A percentile compares a stretch with the other conserved stretches of the same genome.
Evolutionary conservation across 2,113 vertebrate species (phyloP).

Genomic region (Microtus pennsylvanicus): DNA sequence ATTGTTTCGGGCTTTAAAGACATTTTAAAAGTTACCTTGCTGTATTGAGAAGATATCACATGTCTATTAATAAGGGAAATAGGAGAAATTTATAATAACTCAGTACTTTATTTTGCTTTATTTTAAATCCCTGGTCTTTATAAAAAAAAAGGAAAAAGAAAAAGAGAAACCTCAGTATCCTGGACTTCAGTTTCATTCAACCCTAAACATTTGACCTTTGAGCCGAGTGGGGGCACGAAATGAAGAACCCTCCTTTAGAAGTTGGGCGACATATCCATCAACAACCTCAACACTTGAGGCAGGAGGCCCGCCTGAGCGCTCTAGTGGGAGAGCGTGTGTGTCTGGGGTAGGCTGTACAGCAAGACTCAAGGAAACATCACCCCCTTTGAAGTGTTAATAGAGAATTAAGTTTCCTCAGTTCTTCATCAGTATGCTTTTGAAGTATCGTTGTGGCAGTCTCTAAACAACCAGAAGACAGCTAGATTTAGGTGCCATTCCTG

Average conservation of each 20-base stretch:
- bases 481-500: background rate
- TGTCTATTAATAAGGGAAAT: background rate
- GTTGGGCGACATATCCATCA: background rate
- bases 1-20: background rate
- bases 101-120: slow-evolving; percentile 51
- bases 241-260: background rate
- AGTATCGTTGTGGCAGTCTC: background rate
- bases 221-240: slow-evolving; percentile 4
- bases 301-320: background rate
- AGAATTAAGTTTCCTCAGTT: background rate
- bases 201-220: slow-evolving; percentile 15
- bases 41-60: background rate
- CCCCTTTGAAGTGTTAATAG: background rate
- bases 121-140: slow-evolving; percentile 38
- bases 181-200: background rate
- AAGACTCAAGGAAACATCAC: background rate
- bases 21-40: background rate
- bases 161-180: background rate
- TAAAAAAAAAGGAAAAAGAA: background rate
- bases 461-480: background rate
- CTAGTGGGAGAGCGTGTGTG: background rate
- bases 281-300: background rate
- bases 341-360: background rate
- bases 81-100: background rate
- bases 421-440: slow-evolving; percentile 4